Conservation (phyloP, 1,140 invertebrate species). For the Paramacrobiotus metropolitanus region DNA sequence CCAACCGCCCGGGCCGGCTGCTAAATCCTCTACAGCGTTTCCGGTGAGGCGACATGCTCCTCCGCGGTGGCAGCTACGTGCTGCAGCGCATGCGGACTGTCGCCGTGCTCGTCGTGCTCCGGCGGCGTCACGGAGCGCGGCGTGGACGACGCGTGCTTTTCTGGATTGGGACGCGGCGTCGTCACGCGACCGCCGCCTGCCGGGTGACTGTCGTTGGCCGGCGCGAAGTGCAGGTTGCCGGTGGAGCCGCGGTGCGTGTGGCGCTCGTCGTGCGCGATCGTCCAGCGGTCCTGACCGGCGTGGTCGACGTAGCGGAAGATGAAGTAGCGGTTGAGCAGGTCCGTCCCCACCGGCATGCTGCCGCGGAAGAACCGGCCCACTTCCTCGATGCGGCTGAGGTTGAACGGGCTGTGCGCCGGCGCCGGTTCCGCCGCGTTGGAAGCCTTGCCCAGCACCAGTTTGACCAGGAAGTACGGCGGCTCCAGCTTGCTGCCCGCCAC, state of each 20-base stretch:
- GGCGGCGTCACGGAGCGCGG: neutral
- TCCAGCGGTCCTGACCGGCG: neutral
- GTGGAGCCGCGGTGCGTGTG: neutral
- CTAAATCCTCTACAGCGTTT: too few relatives aligned
- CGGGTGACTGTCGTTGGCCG: neutral
- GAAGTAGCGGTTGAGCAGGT: neutral
- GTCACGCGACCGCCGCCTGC: too few relatives aligned
- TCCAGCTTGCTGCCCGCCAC: too few relatives aligned
- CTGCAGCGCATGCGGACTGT: too few relatives aligned
- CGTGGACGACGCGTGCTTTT: neutral
- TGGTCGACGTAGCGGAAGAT: neutral
- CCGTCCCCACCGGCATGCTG: neutral
- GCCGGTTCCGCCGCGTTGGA: neutral
- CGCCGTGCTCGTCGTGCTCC: neutral
- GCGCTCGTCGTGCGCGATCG: neutral
- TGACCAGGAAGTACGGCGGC: too few relatives aligned
- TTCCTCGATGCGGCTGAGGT: neutral
- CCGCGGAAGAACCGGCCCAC: constrained; percentile 1
- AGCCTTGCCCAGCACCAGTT: neutral
- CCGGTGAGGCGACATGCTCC: too few relatives aligned
- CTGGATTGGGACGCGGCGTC: too few relatives aligned
- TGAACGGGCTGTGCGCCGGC: neutral
- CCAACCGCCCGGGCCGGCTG: too few relatives aligned
- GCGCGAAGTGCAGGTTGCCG: neutral
- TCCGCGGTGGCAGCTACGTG: too few relatives aligned